These are phyloP conservation scores for Euplexia lucipara DNA, from an alignment of 2,888 invertebrate species.

Conservation along the genomic window DNA sequence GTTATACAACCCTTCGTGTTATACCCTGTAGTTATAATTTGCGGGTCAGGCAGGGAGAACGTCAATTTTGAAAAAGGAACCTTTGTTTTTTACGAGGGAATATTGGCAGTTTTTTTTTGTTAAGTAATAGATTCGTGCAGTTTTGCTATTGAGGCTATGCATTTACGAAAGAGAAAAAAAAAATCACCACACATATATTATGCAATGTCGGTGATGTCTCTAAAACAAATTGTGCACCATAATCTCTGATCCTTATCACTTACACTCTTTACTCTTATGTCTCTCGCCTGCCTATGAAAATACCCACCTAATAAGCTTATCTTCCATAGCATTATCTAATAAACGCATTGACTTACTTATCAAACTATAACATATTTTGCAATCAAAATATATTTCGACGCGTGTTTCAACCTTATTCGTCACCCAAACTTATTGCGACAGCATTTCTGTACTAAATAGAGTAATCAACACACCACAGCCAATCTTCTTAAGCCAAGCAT, in stretches of 20 bases:
- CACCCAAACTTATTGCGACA: slow-evolving; percentile 28
- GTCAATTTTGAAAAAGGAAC: slow-evolving; percentile 4
- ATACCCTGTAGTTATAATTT: slow-evolving; percentile 21
- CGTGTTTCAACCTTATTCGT: slow-evolving; percentile 6
- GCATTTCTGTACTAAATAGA: slow-evolving; percentile 36
- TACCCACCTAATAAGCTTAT: neutral
- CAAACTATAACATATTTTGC: neutral
- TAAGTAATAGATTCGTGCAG: neutral
- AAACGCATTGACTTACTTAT: no score
- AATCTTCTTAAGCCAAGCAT: slow-evolving; percentile 46
- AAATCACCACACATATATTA: no score
- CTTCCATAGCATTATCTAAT: neutral
- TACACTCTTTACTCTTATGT: no score
- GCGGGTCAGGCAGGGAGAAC: neutral
- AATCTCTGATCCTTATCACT: neutral
- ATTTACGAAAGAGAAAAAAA: no score
- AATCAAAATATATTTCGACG: neutral
- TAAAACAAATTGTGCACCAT: neutral
- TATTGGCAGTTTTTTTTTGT: neutral
- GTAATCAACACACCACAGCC: slow-evolving; percentile 46
- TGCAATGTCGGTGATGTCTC: neutral
- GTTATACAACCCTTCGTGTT: slow-evolving; percentile 14
- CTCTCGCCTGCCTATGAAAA: neutral
- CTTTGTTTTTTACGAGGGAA: neutral
- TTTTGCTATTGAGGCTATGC: no score